Conservation (phyloP, 1,140 invertebrate species). For the Caerostris darwini region DNA sequence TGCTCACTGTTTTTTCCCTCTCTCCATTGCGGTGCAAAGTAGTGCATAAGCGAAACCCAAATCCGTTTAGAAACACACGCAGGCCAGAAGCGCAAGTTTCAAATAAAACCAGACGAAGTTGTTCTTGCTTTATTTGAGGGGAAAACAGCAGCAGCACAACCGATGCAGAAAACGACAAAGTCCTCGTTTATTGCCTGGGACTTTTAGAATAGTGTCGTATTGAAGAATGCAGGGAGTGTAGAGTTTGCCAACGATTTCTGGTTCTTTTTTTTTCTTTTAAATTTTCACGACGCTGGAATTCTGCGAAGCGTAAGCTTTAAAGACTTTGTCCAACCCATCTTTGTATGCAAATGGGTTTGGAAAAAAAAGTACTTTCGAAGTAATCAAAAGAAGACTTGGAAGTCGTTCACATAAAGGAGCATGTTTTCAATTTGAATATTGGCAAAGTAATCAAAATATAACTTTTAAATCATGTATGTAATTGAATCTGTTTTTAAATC, state of each 20-base stretch:
- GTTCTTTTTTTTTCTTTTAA: neutral
- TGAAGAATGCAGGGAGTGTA: neutral
- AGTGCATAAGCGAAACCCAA: conserved; percentile 18
- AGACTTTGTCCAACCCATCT: neutral
- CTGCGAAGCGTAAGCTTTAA: neutral
- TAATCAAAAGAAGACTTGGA: neutral
- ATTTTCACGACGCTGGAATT: neutral
- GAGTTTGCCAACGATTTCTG: neutral
- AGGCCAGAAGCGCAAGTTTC: neutral
- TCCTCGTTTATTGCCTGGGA: neutral
- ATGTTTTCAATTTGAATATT: too few species aligned
- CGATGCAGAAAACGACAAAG: conserved; percentile 3
- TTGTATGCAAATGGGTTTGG: neutral
- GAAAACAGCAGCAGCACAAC: neutral
- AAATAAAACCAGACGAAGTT: conserved; percentile 2
- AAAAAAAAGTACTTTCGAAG: neutral
- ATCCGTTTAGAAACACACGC: conserved; percentile 40
- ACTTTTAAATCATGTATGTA: too few species aligned
- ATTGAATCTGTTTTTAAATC: too few species aligned
- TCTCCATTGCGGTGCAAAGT: neutral
- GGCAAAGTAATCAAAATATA: too few species aligned
- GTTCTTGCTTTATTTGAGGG: conserved; percentile 16
- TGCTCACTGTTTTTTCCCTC: neutral
- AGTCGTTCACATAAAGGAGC: too few species aligned
- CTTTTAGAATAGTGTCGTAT: neutral